Evolutionary conservation across 2,888 invertebrate genomes (phyloP).

Genomic region (Hipparchia semele): DNA sequence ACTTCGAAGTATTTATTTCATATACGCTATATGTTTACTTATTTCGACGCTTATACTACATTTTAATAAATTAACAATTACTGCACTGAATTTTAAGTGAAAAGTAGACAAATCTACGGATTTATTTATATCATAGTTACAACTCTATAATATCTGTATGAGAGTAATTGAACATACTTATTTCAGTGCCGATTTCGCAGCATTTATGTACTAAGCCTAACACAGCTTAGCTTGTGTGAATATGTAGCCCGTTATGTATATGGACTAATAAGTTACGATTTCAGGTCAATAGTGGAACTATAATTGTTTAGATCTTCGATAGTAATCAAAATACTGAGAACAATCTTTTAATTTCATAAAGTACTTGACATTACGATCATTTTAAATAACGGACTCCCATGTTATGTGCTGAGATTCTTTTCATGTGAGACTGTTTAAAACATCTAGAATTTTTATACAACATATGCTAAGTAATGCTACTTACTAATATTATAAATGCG

Average conservation of each 20-base stretch:
- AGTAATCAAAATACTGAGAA: constrained; percentile 5
- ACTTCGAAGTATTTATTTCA: too few species aligned
- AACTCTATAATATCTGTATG: too few species aligned
- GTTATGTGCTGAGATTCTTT: background rate
- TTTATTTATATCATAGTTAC: too few species aligned
- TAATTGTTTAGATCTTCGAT: constrained; percentile 16
- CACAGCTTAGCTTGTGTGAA: constrained; percentile 32
- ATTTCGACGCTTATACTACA: too few species aligned
- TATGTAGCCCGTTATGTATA: constrained; percentile 42
- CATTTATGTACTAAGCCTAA: background rate
- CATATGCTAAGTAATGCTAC: too few species aligned
- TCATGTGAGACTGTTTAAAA: background rate
- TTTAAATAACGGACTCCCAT: background rate
- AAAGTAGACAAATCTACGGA: too few species aligned
- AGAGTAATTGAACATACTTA: too few species aligned
- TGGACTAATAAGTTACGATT: constrained; percentile 13
- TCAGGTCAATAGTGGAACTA: constrained; percentile 17
- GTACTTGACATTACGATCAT: background rate
- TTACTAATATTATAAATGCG: background rate
- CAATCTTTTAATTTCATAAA: constrained; percentile 12
- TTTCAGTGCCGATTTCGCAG: background rate
- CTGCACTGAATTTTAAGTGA: too few species aligned
- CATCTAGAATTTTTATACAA: too few species aligned
- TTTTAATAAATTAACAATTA: too few species aligned
- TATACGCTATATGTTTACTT: too few species aligned